These are phyloP conservation scores for Leptonema lineaticorne DNA, from an alignment of 1,140 invertebrate genomes.

Conservation along the genomic window DNA sequence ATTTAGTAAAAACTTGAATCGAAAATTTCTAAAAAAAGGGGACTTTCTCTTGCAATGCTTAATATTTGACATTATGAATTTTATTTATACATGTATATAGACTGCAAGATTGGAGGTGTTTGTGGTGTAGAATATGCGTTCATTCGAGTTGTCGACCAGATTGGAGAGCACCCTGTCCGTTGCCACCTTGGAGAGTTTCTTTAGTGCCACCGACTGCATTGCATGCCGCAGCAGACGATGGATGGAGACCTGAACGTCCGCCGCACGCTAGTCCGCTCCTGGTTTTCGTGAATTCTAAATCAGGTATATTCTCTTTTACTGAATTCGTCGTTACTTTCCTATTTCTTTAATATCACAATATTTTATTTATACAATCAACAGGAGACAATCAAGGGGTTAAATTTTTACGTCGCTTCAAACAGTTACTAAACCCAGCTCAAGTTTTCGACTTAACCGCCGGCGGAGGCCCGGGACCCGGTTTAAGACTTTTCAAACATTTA, in stretches of 20 bases:
- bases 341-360: background rate
- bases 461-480: constrained; percentile 83
- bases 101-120: constrained; percentile 92
- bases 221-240: constrained; percentile 85
- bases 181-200: constrained; percentile 85
- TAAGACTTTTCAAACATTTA: constrained; percentile 86
- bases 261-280: constrained; percentile 79
- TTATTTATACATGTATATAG: constrained; percentile 50
- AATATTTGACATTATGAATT: background rate
- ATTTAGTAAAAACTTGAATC: too few relatives aligned
- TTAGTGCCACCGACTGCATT: constrained; percentile 91
- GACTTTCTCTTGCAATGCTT: too few relatives aligned
- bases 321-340: background rate
- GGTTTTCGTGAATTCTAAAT: constrained; percentile 97
- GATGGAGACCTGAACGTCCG: constrained; percentile 74
- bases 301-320: constrained; percentile 50
- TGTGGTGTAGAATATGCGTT: constrained; percentile 93
- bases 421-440: constrained; percentile 94
- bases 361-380: constrained; percentile 38
- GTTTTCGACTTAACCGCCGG: constrained; percentile 93
- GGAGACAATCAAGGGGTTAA: constrained; percentile 98
- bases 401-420: constrained; percentile 93
- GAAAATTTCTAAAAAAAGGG: too few relatives aligned
- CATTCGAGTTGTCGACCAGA: constrained; percentile 84
- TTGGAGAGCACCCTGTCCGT: constrained; percentile 72